Evolutionary conservation across 2,888 invertebrate genomes (phyloP).

Genomic region (Stratiomys singularior): DNA sequence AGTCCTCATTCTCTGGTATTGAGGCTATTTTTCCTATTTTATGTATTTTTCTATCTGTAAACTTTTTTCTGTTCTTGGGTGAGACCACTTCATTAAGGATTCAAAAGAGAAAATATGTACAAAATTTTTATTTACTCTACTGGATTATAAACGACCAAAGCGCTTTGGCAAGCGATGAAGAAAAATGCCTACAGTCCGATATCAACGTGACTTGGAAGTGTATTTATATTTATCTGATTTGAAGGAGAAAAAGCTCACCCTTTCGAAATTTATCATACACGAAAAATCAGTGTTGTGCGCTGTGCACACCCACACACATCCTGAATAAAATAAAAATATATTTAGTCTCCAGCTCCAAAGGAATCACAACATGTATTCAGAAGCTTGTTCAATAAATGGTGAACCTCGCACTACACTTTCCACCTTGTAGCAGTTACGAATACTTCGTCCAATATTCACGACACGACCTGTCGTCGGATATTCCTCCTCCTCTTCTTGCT

Average conservation of each 20-base stretch:
- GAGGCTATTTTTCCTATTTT: no score
- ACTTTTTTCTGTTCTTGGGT: no score
- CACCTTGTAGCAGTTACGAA: not conserved
- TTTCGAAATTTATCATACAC: not conserved
- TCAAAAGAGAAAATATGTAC: no score
- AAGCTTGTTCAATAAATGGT: no score
- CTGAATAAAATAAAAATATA: not conserved
- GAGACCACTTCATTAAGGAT: no score
- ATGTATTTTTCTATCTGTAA: no score
- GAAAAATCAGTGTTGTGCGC: slow-evolving; percentile 9
- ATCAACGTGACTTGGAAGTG: slow-evolving; percentile 48
- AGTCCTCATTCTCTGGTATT: no score
- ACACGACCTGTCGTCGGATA: not conserved
- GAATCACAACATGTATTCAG: no score
- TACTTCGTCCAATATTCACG: not conserved
- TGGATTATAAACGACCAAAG: no score
- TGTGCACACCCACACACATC: not conserved
- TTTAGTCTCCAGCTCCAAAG: no score
- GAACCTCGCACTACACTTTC: not conserved
- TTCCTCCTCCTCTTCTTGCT: not conserved
- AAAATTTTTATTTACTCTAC: no score
- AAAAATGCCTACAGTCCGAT: slow-evolving; percentile 9
- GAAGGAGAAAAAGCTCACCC: not conserved
- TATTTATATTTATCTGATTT: slow-evolving; percentile 48
- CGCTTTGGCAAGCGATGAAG: no score